Percentiles rank a stretch among this genome's conserved stretches.
Conservation (phyloP, 2,113 vertebrate species). For the Menidia beryllina region DNA sequence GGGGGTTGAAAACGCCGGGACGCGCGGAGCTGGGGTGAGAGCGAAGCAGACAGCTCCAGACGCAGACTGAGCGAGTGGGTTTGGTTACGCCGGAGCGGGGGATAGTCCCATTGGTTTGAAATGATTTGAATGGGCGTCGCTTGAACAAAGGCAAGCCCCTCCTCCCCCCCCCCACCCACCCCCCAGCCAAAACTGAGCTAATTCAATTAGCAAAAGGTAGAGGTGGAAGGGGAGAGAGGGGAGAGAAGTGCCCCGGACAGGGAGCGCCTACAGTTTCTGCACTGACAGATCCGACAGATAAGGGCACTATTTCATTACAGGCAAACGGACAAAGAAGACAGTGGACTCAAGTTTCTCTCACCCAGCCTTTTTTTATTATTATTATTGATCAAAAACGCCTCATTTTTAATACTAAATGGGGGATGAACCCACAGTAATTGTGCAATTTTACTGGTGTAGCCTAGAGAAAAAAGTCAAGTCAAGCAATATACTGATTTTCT, state of each 20-base stretch:
- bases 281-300: slow-evolving; percentile 55
- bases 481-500: no score
- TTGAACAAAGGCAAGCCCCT: slow-evolving; percentile 77
- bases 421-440: no score
- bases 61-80: slow-evolving; percentile 79
- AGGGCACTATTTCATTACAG: slow-evolving; percentile 60
- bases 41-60: slow-evolving; percentile 75
- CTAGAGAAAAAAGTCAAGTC: no score
- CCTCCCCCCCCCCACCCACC: no score
- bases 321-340: slow-evolving; percentile 37
- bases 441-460: no score
- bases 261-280: slow-evolving; percentile 41
- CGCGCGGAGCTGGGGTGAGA: slow-evolving; percentile 61
- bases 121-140: slow-evolving; percentile 83
- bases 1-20: slow-evolving; percentile 61
- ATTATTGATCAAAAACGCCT: no score
- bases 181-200: slow-evolving; percentile 84
- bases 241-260: slow-evolving; percentile 58
- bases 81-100: slow-evolving; percentile 78
- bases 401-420: no score
- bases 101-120: slow-evolving; percentile 75
- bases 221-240: slow-evolving; percentile 57
- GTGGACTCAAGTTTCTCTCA: slow-evolving; percentile 1
- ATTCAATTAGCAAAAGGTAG: slow-evolving; percentile 88
- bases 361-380: not conserved